Base-by-base conservation (phyloP, 2,888 invertebrate species). In the Electrophaes corylata region DNA sequence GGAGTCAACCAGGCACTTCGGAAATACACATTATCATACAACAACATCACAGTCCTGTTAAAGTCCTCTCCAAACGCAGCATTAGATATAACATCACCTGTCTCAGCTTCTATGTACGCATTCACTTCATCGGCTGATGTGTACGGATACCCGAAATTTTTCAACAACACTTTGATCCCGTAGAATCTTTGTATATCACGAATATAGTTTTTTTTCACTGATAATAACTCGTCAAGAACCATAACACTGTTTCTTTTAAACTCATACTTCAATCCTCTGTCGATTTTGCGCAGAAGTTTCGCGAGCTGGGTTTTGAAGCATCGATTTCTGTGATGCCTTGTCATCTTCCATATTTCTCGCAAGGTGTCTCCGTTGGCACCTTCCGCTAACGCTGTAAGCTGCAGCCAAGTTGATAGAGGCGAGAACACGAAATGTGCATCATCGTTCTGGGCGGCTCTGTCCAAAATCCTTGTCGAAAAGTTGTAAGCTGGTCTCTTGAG, bases 371-470 rank as follows among this genome's bases (percentile, higher is more conserved):
- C 81, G 0, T 54, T 59, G 0, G 88, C 83, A 0, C 88, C 87
- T 60, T 86, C 83, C 0, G 85, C 79, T 8, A 88, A 20, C 0
- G 83, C 76, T 4, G 76, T 59, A 0, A 89, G 62, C 53, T 89
- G 88, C 33, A 86, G 54, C 85, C 87, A 89, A 2, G 83, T 79
- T 0, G 83, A 77, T 1, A 88, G 52, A 0, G 89, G 89, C 0
- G 89, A 86, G 54, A 76, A 87, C 0, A 85, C 82, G 48, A 87
- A 89, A 64, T 89, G 87, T 0, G 71, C 73, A 2, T 74, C 69
- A 0, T 74, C 80, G 6, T 81, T 76, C 31, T 78, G 69, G 0
- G 78, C 62, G 0, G 86, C 82, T 52, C 82, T 75, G 29, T 83
- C 81, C n/a, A 88, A 57, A 33, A 88, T 68, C 23, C 65, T 67